Evolutionary conservation across 2,113 vertebrate species (phyloP).

Genomic region (Redunca redunca): DNA sequence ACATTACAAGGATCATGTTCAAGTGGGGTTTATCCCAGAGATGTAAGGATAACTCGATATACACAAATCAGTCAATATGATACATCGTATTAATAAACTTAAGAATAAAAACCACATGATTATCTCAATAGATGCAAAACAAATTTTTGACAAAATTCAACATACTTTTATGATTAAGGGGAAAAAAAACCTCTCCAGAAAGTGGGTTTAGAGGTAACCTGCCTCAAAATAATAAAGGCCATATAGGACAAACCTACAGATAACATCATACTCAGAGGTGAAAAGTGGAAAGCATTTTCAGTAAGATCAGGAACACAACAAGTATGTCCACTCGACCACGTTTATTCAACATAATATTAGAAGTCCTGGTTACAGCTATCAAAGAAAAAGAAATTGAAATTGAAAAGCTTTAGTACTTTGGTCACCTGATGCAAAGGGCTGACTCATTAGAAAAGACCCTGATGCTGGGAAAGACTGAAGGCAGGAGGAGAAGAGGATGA

Average conservation of each 20-base stretch:
- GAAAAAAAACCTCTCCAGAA: not conserved
- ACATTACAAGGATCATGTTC: not conserved
- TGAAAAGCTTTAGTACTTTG: not conserved
- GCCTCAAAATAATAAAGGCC: not conserved
- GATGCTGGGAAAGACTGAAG: not conserved
- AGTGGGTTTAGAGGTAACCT: not conserved
- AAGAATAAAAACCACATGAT: not conserved
- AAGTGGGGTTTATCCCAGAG: not conserved
- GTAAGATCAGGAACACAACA: not conserved
- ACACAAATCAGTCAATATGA: not conserved
- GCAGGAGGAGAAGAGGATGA: not conserved
- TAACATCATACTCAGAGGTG: not conserved
- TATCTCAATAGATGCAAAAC: not conserved
- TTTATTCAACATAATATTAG: not conserved
- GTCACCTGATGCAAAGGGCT: not conserved
- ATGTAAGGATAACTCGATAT: not conserved
- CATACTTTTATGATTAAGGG: not conserved
- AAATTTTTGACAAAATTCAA: not conserved
- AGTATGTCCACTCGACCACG: not conserved
- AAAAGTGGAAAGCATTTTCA: not conserved
- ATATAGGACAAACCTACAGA: not conserved
- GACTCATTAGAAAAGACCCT: not conserved
- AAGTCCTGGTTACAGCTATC: not conserved
- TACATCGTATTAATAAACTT: not conserved
- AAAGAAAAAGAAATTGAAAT: not conserved